Evolutionary conservation across 1,140 invertebrate genomes (phyloP).

Genomic region (Drosophila ercepeae): DNA sequence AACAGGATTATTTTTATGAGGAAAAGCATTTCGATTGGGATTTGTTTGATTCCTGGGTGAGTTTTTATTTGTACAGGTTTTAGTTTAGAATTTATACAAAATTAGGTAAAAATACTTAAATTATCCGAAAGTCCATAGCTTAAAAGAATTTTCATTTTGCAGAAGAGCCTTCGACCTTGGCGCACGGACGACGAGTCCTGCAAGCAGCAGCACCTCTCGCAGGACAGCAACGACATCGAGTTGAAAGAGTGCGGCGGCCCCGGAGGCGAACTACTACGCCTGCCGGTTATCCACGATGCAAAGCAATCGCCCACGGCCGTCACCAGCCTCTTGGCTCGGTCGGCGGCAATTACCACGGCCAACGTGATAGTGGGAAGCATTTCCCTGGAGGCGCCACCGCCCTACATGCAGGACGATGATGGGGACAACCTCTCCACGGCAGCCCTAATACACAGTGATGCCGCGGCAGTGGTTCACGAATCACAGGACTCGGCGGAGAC

Average conservation of each 20-base stretch:
- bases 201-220: conserved; percentile 57
- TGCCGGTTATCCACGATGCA: conserved; percentile 64
- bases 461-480: conserved; percentile 54
- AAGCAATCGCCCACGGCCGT: conserved; percentile 61
- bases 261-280: conserved; percentile 54
- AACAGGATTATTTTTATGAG: conserved; percentile 1
- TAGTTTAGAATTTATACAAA: neutral
- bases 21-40: conserved; percentile 1
- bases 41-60: neutral
- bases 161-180: conserved; percentile 80
- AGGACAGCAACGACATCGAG: conserved; percentile 67
- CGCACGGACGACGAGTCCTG: conserved; percentile 74
- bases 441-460: conserved; percentile 61
- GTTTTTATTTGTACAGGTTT: neutral
- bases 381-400: conserved; percentile 75
- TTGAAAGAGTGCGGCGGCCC: conserved; percentile 67
- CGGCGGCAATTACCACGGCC: conserved; percentile 72
- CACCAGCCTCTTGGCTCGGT: conserved; percentile 59
- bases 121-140: neutral
- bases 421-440: conserved; percentile 57
- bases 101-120: neutral
- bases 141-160: neutral
- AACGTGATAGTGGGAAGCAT: conserved; percentile 81
- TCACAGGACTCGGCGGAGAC: conserved; percentile 79
- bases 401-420: conserved; percentile 77